Evolutionary conservation across 1,140 invertebrate species (phyloP), one percentile per base, ranked within the genome.

Genomic region (Philaenus spumarius): DNA sequence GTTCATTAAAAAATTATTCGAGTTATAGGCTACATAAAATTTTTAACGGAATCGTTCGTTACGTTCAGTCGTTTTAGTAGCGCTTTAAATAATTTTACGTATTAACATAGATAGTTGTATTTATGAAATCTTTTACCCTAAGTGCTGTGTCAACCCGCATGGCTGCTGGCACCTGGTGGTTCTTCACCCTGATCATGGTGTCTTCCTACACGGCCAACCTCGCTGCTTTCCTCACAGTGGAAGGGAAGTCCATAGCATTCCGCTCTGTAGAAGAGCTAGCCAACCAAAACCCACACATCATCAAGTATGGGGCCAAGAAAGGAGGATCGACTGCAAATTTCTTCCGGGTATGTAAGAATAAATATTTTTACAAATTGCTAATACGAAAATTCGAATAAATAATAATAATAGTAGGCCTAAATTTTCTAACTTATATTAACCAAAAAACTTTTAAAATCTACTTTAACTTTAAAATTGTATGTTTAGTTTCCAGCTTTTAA

Each of bases 171-270:
- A 84, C 85, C 39, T 98, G 95, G 93, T 95, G 89, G 89, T 89
- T 97, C 69, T 97, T 97, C 70, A 93, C 90, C 1, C 76, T 97
- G 7, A 95, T 97, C 64, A 93, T 97, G 72, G 93, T 95, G 7
- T 93, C 92, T 30, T 95, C 92, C 0, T 98, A 98, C 74, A 98
- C 95, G 0, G 95, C 95, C 9, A 97, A 98, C 76, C 80, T 97
- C 57, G 95, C 96, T 52, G 93, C 95, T 50, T 96, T 97, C 72
- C 76, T 99, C 17, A 96, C 94, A 0, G 86, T 94, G 15, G 92
- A 95, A 72, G 83, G 85, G 1, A 77, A 88, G 61, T 81, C 83
- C 17, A 82, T 85, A 14, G 82, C 89, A 1, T 96, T 98, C 54
- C 82, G 87, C 68, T 82, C 81, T 66, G 86, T 90, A 0, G 82